Evolutionary conservation across 2,113 vertebrate species (phyloP).

Genomic region (Hiodon tergisus): DNA sequence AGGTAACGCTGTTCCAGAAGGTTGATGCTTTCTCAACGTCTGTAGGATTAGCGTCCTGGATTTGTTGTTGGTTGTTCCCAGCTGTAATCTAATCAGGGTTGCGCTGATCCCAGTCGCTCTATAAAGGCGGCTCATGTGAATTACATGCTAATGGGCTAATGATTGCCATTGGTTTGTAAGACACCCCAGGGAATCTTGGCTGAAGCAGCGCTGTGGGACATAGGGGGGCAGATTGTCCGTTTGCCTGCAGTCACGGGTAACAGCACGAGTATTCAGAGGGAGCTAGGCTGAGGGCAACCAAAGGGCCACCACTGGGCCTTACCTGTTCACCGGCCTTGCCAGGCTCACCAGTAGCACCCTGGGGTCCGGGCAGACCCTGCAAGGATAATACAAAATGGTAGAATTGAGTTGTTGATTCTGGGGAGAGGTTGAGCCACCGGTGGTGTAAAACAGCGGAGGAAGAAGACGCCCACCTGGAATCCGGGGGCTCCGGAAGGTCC

Average conservation of each 20-base stretch:
- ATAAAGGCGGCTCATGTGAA: not conserved
- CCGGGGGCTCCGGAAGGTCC: constrained; percentile 79
- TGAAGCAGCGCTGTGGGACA: too few species aligned
- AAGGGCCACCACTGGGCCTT: constrained; percentile 43
- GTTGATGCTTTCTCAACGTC: too few species aligned
- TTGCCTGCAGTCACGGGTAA: too few species aligned
- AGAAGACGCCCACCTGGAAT: constrained; percentile 76
- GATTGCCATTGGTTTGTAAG: too few species aligned
- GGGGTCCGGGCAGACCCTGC: constrained; percentile 85
- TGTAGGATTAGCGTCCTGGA: too few species aligned
- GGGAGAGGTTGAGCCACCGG: not conserved
- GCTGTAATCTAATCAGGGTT: not conserved
- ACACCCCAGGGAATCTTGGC: too few species aligned
- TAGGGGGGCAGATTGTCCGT: too few species aligned
- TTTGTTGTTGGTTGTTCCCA: too few species aligned
- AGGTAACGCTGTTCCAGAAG: too few species aligned
- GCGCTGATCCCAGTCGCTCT: not conserved
- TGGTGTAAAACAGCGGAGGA: not conserved
- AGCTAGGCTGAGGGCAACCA: not conserved
- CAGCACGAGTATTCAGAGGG: not conserved
- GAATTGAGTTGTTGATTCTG: not conserved
- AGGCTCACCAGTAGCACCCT: constrained; percentile 78
- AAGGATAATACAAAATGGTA: not conserved
- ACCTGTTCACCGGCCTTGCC: constrained; percentile 92
- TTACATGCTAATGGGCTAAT: too few species aligned